Percentiles rank a stretch among this genome's conserved stretches.
These are phyloP conservation scores for Hylia prasina DNA, from an alignment of 2,113 vertebrate species.

Conservation along the genomic window DNA sequence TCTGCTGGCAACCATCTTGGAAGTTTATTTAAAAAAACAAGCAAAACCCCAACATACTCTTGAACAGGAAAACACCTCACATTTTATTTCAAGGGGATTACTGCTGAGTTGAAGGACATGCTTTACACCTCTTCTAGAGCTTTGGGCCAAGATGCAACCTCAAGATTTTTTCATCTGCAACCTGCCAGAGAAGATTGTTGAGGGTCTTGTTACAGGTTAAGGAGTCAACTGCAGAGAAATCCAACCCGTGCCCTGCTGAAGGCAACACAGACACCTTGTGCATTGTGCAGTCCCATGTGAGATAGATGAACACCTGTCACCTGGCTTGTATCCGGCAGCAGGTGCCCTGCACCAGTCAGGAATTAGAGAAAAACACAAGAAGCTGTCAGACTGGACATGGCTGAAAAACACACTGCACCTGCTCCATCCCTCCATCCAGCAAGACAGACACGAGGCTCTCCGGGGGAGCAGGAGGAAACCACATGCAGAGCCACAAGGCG, in stretches of 20 bases:
- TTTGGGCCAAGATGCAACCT: background rate
- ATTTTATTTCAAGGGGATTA: background rate
- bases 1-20: background rate
- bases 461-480: background rate
- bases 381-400: rapidly evolving
- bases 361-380: background rate
- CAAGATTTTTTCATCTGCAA: background rate
- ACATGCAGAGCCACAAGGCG: background rate
- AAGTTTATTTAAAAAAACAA: background rate
- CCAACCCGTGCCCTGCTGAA: background rate
- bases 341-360: no score
- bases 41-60: background rate
- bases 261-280: background rate
- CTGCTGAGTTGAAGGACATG: rapidly evolving
- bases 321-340: no score
- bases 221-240: background rate
- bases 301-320: background rate
- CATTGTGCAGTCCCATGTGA: background rate
- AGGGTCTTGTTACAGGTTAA: background rate
- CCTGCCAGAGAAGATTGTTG: background rate
- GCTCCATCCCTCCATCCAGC: background rate
- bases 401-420: background rate
- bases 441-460: background rate
- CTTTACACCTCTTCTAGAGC: background rate
- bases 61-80: background rate